These are phyloP conservation scores for Glyptemys insculpta DNA, from an alignment of 2,797 vertebrate genomes.

Conservation along the genomic window DNA sequence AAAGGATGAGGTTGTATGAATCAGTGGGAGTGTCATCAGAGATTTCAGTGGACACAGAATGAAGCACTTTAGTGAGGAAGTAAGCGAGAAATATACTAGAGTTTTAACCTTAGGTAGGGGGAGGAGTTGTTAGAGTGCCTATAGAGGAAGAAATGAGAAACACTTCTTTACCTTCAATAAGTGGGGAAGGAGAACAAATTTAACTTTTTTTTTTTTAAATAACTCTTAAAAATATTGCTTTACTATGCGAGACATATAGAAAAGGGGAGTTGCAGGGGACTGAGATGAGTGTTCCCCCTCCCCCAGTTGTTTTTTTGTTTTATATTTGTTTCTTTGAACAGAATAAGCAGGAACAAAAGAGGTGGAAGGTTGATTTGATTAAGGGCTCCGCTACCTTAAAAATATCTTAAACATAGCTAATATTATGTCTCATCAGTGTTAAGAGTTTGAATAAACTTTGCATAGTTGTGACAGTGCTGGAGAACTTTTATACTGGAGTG, in stretches of 20 bases:
- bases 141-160: neutral
- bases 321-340: neutral
- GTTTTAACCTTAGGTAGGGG: neutral
- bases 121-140: neutral
- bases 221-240: neutral
- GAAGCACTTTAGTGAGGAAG: neutral
- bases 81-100: neutral
- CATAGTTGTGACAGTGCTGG: neutral
- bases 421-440: neutral
- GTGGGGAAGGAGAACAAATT: neutral
- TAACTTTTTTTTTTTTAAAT: accelerated
- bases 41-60: neutral
- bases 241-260: neutral
- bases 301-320: neutral
- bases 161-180: neutral
- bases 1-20: neutral
- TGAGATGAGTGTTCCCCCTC: neutral
- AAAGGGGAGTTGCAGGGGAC: neutral
- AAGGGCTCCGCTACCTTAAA: neutral
- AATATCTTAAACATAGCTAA: neutral
- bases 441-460: neutral
- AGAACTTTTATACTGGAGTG: neutral
- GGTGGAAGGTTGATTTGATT: neutral
- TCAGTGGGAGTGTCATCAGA: neutral
- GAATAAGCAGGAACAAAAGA: neutral